Conservation (phyloP, 1,140 invertebrate species). For the Drosophila pallidifrons region DNA sequence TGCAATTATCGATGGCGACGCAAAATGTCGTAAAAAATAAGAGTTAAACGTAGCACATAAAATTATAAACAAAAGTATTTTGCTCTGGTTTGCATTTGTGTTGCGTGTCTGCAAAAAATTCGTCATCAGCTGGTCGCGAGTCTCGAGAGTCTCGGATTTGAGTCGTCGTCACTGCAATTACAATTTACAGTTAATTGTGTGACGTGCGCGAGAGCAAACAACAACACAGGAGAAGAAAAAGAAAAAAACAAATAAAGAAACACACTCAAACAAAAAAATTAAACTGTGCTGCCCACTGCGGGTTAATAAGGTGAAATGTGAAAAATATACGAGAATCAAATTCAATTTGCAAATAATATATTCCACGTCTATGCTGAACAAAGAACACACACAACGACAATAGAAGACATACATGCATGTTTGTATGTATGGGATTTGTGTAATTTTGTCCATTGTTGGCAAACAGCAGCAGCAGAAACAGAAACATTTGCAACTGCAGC, state of each 20-base stretch:
- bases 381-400: conserved; percentile 51
- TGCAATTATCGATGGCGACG: conserved; percentile 29
- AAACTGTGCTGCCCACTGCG: conserved; percentile 26
- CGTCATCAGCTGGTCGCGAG: conserved; percentile 75
- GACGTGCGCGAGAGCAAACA: conserved; percentile 32
- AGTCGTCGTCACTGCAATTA: conserved; percentile 36
- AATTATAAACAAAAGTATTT: conserved; percentile 53
- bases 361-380: conserved; percentile 39
- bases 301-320: conserved; percentile 68
- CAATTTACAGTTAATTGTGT: conserved; percentile 54
- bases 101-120: conserved; percentile 62
- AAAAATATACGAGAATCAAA: conserved; percentile 36
- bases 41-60: conserved; percentile 7
- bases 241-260: conserved; percentile 21
- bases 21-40: conserved; percentile 14
- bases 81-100: neutral
- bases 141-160: conserved; percentile 23
- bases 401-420: neutral
- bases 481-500: conserved; percentile 13
- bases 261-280: neutral
- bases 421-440: conserved; percentile 27
- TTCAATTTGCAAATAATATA: conserved; percentile 33
- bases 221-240: neutral
- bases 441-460: conserved; percentile 32
- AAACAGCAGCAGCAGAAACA: neutral